Evolutionary conservation across 2,113 vertebrate species (phyloP).

Genomic region (Aramus guarauna): DNA sequence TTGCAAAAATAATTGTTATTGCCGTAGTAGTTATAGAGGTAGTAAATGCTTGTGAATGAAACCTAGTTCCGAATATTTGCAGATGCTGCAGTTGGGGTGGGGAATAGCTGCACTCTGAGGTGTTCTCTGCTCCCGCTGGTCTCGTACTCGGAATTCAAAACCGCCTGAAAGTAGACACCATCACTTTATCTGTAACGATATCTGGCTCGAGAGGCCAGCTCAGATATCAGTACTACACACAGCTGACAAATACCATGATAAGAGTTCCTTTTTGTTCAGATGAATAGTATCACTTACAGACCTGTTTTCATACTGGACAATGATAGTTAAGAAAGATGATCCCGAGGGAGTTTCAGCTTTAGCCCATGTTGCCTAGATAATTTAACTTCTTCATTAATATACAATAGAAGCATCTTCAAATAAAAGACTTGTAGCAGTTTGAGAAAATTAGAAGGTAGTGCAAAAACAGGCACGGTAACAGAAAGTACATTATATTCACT

Average conservation of each 20-base stretch:
- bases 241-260: neutral
- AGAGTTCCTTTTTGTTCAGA: neutral
- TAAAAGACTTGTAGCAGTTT: neutral
- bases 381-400: neutral
- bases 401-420: neutral
- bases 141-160: neutral
- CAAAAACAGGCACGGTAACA: neutral
- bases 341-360: neutral
- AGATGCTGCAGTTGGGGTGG: neutral
- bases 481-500: neutral
- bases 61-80: neutral
- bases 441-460: neutral
- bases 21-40: neutral
- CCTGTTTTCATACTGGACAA: constrained; percentile 17
- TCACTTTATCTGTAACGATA: neutral
- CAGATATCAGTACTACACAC: neutral
- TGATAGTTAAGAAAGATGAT: constrained; percentile 14
- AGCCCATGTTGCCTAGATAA: neutral
- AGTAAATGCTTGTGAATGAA: neutral
- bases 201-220: neutral
- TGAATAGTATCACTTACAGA: constrained; percentile 34
- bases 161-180: neutral
- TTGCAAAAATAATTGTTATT: neutral
- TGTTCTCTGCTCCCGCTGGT: neutral
- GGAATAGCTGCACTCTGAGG: neutral